Percentiles rank a stretch among this genome's conserved stretches.
phyloP scores from a whole-genome alignment of 1,140 invertebrate genomes.

The Caligus rogercresseyi region DNA sequence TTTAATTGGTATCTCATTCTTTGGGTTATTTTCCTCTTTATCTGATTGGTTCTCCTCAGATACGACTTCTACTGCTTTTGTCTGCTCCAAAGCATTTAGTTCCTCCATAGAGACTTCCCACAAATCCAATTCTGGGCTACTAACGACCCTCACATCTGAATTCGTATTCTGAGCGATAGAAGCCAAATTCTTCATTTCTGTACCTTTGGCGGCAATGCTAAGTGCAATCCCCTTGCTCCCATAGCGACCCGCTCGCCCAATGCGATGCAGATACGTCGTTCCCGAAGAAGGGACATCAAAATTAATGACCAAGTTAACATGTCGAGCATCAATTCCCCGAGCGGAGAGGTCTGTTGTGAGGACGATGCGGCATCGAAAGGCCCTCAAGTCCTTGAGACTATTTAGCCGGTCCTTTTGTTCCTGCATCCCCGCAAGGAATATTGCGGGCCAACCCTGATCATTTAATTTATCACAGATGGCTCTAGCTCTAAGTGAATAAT shows the following conservation, averaged over 20 bases:
- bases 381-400: slow-evolving; percentile 53
- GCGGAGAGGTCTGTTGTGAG: slow-evolving; percentile 77
- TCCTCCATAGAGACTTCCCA: not conserved
- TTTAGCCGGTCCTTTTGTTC: slow-evolving; percentile 54
- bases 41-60: not conserved
- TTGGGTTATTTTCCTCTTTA: no score
- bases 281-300: slow-evolving; percentile 62
- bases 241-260: slow-evolving; percentile 80
- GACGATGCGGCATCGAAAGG: slow-evolving; percentile 48
- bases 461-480: slow-evolving; percentile 49
- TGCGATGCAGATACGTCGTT: slow-evolving; percentile 83
- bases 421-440: slow-evolving; percentile 52
- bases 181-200: slow-evolving; percentile 29
- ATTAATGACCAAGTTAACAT: slow-evolving; percentile 84
- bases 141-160: not conserved
- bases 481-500: slow-evolving; percentile 52
- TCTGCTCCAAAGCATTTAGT: not conserved
- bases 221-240: slow-evolving; percentile 54
- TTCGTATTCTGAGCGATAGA: slow-evolving; percentile 7
- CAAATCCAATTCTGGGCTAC: not conserved
- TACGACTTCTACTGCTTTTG: not conserved
- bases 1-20: no score
- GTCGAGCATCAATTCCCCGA: slow-evolving; percentile 69
- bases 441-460: slow-evolving; percentile 46
- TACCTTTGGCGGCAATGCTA: slow-evolving; percentile 40